Percentiles rank a stretch among this genome's conserved stretches.
Conservation (phyloP, 1,140 invertebrate genomes). For the Penaeus vannamei region DNA sequence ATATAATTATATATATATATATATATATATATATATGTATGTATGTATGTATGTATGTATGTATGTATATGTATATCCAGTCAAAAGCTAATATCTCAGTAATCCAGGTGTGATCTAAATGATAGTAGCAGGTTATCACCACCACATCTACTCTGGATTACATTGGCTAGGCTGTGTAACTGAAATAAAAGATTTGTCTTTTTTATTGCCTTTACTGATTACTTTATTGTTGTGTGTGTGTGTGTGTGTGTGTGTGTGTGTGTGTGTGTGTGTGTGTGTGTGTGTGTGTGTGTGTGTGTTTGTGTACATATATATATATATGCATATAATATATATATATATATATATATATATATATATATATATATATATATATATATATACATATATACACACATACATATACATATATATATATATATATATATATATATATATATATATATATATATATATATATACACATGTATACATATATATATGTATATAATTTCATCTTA, state of each 20-base stretch:
- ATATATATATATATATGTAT: neutral
- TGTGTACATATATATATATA: neutral
- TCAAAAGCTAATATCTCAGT: neutral
- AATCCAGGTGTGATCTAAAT: neutral
- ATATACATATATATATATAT: slow-evolving; percentile 25
- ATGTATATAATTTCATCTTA: too few relatives aligned
- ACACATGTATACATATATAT: neutral
- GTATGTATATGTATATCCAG: neutral
- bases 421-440: slow-evolving; percentile 25
- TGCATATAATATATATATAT: neutral
- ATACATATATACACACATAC: neutral
- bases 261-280: neutral
- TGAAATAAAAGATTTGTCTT: too few relatives aligned
- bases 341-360: slow-evolving; percentile 17
- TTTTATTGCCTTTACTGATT: too few relatives aligned
- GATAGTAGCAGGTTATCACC: neutral
- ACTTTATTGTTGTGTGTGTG: too few relatives aligned
- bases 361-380: slow-evolving; percentile 9
- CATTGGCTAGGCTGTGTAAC: too few relatives aligned
- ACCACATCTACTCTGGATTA: too few relatives aligned
- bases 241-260: neutral
- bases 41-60: neutral
- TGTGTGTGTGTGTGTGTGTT: neutral
- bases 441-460: neutral
- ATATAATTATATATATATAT: neutral